Evolutionary conservation across 2,797 vertebrate species (phyloP).

Genomic region (Hemibagrus guttatus): DNA sequence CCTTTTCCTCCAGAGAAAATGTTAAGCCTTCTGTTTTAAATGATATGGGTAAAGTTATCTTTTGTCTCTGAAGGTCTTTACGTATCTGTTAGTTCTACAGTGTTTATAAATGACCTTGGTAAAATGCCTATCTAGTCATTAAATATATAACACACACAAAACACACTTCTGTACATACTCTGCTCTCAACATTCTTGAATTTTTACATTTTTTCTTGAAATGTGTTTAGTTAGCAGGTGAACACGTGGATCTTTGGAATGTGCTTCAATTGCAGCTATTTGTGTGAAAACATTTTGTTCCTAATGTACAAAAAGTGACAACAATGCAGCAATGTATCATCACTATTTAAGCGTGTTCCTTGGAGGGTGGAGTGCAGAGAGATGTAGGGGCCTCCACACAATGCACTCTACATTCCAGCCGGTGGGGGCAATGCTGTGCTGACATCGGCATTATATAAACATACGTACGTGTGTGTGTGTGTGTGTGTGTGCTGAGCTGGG

Average conservation of each 20-base stretch:
- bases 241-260: neutral
- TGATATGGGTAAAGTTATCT: neutral
- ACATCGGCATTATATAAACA: conserved; percentile 54
- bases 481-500: conserved; percentile 48
- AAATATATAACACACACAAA: neutral
- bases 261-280: neutral
- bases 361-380: conserved; percentile 30
- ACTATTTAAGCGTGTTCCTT: conserved; percentile 31
- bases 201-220: neutral
- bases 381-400: conserved; percentile 7
- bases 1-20: conserved; percentile 6
- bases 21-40: neutral
- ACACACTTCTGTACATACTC: neutral
- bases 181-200: neutral
- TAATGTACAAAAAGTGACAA: conserved; percentile 26
- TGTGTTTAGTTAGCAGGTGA: neutral
- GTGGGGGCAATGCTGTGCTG: conserved; percentile 51
- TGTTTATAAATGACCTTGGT: conserved; percentile 11
- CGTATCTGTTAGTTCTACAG: neutral
- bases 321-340: conserved; percentile 25
- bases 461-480: conserved; percentile 33
- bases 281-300: neutral
- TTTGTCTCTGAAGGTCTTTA: conserved; percentile 2
- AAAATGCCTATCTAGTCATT: neutral
- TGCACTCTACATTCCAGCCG: conserved; percentile 57